Percentiles rank a stretch among this genome's conserved stretches.
These are phyloP conservation scores for Vireo griseus DNA, from an alignment of 2,797 vertebrate genomes.

Conservation along the genomic window DNA sequence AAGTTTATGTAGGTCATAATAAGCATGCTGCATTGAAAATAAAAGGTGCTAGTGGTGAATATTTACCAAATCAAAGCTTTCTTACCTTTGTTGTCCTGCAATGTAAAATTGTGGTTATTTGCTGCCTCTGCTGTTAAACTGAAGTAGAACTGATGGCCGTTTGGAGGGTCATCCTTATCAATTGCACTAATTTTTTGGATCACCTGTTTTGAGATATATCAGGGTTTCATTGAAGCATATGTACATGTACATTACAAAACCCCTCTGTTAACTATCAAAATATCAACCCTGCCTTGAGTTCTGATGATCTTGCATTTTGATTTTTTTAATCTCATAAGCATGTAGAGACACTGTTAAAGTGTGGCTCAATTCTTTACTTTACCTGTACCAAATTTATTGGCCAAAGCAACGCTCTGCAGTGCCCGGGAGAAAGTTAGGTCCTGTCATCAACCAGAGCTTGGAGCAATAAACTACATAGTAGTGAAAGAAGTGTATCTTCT, in stretches of 20 bases:
- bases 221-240: not conserved
- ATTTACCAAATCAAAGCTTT: not conserved
- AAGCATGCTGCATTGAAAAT: not conserved
- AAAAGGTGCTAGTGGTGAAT: not conserved
- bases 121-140: slow-evolving; percentile 81
- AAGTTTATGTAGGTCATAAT: not conserved
- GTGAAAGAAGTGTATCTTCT: not conserved
- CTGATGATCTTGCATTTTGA: not conserved
- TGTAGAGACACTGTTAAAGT: not conserved
- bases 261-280: not conserved
- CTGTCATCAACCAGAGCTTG: not conserved
- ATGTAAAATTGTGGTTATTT: slow-evolving; percentile 91
- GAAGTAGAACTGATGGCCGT: slow-evolving; percentile 90
- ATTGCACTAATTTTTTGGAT: slow-evolving; percentile 95
- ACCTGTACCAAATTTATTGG: not conserved
- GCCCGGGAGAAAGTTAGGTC: not conserved
- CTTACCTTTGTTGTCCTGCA: slow-evolving; percentile 93
- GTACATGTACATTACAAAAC: not conserved
- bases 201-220: slow-evolving; percentile 72
- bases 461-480: not conserved
- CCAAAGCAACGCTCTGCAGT: not conserved
- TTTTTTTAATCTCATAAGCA: not conserved
- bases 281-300: not conserved
- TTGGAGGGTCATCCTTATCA: slow-evolving; percentile 90
- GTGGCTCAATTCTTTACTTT: not conserved